Conservation (phyloP, 2,797 vertebrate species). For the Macrochelys suwanniensis region DNA sequence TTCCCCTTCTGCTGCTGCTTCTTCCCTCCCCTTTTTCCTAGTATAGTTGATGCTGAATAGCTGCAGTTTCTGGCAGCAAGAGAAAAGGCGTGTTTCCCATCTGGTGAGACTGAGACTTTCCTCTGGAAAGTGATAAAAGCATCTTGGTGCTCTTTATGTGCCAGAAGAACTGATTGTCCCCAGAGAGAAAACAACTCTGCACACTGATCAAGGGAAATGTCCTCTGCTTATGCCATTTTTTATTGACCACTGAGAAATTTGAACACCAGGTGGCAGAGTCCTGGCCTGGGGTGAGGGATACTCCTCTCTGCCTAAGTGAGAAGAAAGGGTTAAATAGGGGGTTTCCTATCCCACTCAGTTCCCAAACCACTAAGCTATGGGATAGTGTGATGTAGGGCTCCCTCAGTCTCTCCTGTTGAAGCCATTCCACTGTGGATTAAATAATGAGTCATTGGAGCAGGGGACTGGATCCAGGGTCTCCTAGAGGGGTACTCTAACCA, state of each 20-base stretch:
- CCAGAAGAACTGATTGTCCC: neutral
- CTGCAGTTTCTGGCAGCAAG: neutral
- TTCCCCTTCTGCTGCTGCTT: neutral
- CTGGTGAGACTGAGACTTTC: conserved; percentile 16
- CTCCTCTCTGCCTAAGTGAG: neutral
- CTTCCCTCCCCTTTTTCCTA: neutral
- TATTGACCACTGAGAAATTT: neutral
- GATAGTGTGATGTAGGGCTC: neutral
- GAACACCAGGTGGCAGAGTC: neutral
- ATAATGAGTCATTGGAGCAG: neutral
- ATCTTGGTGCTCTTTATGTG: conserved; percentile 1
- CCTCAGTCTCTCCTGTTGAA: neutral
- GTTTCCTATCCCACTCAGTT: neutral
- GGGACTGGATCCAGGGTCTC: neutral
- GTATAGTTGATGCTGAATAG: neutral
- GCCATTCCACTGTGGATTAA: neutral
- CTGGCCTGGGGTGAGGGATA: neutral
- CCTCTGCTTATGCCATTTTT: neutral
- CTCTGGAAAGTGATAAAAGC: neutral
- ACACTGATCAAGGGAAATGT: neutral
- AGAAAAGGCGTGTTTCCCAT: neutral
- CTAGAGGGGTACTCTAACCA: neutral
- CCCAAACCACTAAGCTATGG: neutral
- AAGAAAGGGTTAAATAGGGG: neutral
- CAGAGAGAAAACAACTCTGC: neutral